Percentiles rank a stretch among this genome's conserved stretches.
These are phyloP conservation scores for Dendrolimus houi DNA, from an alignment of 2,888 invertebrate genomes.

Conservation along the genomic window DNA sequence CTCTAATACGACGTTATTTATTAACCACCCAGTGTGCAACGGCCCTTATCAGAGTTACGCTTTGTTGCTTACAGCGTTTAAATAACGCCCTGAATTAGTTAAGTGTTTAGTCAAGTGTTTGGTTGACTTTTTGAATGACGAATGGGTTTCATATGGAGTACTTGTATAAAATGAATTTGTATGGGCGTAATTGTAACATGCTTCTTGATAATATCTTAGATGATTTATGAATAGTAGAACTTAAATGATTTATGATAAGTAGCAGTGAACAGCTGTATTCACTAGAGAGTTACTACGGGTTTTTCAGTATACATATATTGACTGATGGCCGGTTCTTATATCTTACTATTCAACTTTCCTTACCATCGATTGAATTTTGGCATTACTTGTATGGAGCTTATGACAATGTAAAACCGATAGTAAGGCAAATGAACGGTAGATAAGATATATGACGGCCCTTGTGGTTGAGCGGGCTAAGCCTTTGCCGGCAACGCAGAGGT, in stretches of 20 bases:
- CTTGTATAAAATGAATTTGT: neutral
- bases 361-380: no score
- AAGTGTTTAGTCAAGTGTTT: neutral
- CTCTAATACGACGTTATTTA: slow-evolving; percentile 66
- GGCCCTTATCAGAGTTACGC: slow-evolving; percentile 49
- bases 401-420: no score
- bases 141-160: slow-evolving; percentile 7
- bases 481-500: no score
- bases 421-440: no score
- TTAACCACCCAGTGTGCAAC: slow-evolving; percentile 40
- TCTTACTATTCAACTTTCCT: no score
- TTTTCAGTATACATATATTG: no score
- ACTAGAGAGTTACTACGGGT: no score
- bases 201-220: neutral
- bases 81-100: slow-evolving; percentile 1
- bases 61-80: slow-evolving; percentile 27
- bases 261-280: no score
- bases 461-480: no score
- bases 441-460: no score
- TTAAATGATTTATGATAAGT: neutral
- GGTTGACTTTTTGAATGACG: neutral
- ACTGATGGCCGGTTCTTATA: no score
- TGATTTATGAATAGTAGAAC: neutral
- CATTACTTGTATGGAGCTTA: no score
- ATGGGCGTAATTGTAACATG: slow-evolving; percentile 1